phyloP scores from a whole-genome alignment of 1,140 invertebrate species.

The Lepidurus packardi region DNA sequence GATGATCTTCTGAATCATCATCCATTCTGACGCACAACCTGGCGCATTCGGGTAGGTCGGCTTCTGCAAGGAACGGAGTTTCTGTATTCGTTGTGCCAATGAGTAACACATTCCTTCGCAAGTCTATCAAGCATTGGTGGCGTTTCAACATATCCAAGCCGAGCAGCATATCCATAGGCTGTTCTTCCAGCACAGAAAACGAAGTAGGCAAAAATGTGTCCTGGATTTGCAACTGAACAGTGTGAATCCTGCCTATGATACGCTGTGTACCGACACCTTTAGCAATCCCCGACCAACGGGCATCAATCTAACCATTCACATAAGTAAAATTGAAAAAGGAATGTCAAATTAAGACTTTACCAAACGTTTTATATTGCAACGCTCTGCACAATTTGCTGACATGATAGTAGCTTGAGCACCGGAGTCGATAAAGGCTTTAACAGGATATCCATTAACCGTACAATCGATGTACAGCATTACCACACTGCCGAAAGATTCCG shows the following conservation, averaged over 20 bases:
- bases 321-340: background rate
- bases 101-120: constrained; percentile 77
- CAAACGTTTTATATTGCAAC: constrained; percentile 91
- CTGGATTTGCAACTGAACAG: constrained; percentile 84
- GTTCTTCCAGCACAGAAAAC: constrained; percentile 95
- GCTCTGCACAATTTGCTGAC: constrained; percentile 83
- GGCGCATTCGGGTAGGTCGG: constrained; percentile 67
- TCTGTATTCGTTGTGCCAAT: constrained; percentile 95
- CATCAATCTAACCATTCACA: constrained; percentile 60
- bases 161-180: constrained; percentile 97
- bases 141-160: constrained; percentile 95
- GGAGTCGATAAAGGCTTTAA: constrained; percentile 97
- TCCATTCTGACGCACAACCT: constrained; percentile 45
- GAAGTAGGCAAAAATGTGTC: constrained; percentile 89
- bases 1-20: constrained; percentile 51
- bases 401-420: constrained; percentile 91
- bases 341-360: background rate
- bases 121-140: constrained; percentile 93
- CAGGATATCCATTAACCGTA: constrained; percentile 88
- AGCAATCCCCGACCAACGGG: constrained; percentile 88
- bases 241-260: constrained; percentile 90
- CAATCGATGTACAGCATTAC: constrained; percentile 97
- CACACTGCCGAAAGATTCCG: constrained; percentile 94
- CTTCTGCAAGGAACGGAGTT: constrained; percentile 82
- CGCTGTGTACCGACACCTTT: constrained; percentile 91